Base-by-base conservation (phyloP, 1,140 invertebrate genomes). In the Drosophila tropicalis region DNA sequence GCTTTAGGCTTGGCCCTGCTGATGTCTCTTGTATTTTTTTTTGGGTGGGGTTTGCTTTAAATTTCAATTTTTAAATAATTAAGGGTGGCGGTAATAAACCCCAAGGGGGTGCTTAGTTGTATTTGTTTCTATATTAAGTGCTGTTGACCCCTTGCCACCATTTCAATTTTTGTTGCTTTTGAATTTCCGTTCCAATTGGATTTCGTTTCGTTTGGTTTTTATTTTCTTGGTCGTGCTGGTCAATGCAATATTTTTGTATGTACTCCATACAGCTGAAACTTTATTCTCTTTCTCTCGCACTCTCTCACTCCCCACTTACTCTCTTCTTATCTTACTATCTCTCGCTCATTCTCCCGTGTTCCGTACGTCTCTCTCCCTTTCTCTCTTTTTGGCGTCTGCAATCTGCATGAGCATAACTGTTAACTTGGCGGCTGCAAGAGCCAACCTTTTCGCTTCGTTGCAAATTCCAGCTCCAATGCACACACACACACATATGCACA, bases 381-480 rank as follows among this genome's bases (percentile, higher is more conserved):
- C 63, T 60, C 70, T 76, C 75, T 78, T 62, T 63, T 32, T 29
- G 51, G 41, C 71, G 72, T 71, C 82, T 86, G 81, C 74, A 85
- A 86, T 85, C 81, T 85, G 81, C 82, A 85, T 79, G 83, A 72
- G 75, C 68, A 57, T 58, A 60, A 60, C 67, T 67, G 61, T 73
- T 70, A 81, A 76, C 56, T 29, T 76, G 72, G 72, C 66, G 72
- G 63, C 79, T 62, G 62, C 79, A 79, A 85, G 83, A 87, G 84
- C 66, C 80, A 87, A 80, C 81, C 84, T 87, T 89, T 84, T 87
- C 84, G 84, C 84, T 87, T 84, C 70, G 84, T 78, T 87, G 84
- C 84, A 78, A 87, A 81, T 89, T 80, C 84, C 80, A 77, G 73
- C 84, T 86, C 80, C 70, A 84, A 77, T 83, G 83, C 80, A 87